Evolutionary conservation across 2,888 invertebrate species (phyloP).

Genomic region (Atherix ibis): DNA sequence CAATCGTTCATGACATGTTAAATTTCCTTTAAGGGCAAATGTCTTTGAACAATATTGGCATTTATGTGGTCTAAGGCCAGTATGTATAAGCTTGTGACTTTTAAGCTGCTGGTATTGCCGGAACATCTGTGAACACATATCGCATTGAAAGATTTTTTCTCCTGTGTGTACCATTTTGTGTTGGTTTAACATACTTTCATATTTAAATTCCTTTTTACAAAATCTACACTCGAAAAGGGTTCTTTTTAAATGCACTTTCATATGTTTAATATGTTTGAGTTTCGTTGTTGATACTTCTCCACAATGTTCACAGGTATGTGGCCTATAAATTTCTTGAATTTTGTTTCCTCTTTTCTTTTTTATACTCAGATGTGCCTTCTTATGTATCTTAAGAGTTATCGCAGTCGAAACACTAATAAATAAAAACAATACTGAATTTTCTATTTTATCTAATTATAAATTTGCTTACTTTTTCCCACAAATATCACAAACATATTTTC

Average conservation of each 20-base stretch:
- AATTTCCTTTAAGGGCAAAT: conserved; percentile 12
- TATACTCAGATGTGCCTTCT: too few relatives aligned
- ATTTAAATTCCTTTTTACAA: conserved; percentile 11
- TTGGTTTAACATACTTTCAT: conserved; percentile 10
- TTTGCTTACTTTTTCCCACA: too few relatives aligned
- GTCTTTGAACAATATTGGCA: conserved; percentile 11
- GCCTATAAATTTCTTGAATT: too few relatives aligned
- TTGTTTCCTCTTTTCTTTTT: too few relatives aligned
- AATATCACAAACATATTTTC: too few relatives aligned
- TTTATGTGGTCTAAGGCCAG: conserved; percentile 11
- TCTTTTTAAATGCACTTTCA: conserved; percentile 11
- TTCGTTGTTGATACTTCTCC: conserved; percentile 9
- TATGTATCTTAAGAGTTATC: too few relatives aligned
- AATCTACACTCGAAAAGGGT: conserved; percentile 11
- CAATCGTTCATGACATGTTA: conserved; percentile 12
- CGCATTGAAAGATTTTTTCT: conserved; percentile 11
- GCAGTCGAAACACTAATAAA: too few relatives aligned
- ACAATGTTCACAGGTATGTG: too few relatives aligned
- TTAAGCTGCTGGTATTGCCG: conserved; percentile 12
- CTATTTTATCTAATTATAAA: too few relatives aligned
- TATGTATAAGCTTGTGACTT: conserved; percentile 12
- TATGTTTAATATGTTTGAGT: conserved; percentile 8
- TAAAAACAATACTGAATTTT: too few relatives aligned
- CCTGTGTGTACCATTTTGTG: conserved; percentile 13
- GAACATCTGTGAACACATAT: conserved; percentile 9